Conservation (phyloP, 2,797 vertebrate genomes). For the Poecile montanus region DNA sequence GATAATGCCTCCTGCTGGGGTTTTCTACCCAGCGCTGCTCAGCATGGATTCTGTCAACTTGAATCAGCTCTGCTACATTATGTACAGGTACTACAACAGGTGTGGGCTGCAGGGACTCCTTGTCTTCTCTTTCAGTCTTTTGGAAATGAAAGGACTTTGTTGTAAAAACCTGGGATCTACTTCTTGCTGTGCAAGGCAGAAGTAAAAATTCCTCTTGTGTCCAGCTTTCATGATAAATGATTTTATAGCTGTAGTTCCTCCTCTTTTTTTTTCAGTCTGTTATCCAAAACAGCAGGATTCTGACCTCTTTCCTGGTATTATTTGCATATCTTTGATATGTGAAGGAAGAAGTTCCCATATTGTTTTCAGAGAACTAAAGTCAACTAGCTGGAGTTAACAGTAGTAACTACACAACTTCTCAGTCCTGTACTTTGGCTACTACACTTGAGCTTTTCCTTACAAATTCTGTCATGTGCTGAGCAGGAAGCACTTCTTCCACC, state of each 20-base stretch:
- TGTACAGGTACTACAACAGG: conserved; percentile 84
- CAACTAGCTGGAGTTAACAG: neutral
- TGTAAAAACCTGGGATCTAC: neutral
- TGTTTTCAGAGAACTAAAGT: neutral
- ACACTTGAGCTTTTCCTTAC: neutral
- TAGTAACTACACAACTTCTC: neutral
- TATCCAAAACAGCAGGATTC: neutral
- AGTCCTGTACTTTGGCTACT: neutral
- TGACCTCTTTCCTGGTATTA: neutral
- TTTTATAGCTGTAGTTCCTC: neutral
- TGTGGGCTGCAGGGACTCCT: neutral
- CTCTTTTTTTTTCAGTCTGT: neutral
- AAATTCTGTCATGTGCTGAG: neutral
- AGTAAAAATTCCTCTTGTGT: neutral
- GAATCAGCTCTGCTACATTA: conserved; percentile 90
- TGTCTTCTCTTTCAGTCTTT: neutral
- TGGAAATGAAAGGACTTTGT: neutral
- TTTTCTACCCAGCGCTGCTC: conserved; percentile 90
- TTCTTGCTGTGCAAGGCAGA: neutral
- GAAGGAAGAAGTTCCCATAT: neutral
- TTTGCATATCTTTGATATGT: neutral
- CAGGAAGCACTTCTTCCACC: neutral
- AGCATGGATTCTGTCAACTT: conserved; percentile 84
- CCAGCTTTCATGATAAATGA: neutral
- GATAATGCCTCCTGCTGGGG: conserved; percentile 85